Base-by-base conservation (phyloP, 2,888 invertebrate genomes). In the Acholoe squamosa region DNA sequence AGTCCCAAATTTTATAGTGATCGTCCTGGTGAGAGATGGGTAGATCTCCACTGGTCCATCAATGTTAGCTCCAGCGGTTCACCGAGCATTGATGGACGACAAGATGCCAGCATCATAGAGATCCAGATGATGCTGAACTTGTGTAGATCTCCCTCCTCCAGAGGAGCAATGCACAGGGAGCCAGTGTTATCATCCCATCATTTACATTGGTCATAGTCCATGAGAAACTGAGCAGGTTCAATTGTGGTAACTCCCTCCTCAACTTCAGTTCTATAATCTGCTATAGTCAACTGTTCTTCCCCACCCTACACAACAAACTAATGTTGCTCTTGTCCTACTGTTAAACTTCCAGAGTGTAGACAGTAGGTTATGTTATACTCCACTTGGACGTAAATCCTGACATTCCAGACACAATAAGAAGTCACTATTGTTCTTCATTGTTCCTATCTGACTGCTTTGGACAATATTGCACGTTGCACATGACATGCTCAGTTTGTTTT, bases 61-160 rank as follows among this genome's bases (percentile, higher is more conserved):
- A 43, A 43, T 3, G 43, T 14, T 28, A 14, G 76, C 76, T 76
- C 76, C 76, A 76, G 76, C 76, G 31, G 76, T 76, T 76, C 76
- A 76, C 76, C 25, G 76, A 76, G 76, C 76, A 7, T 31, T 28
- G 25, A 28, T 31, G 16, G 76, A 31, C 76, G 76, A 3, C 76
- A 76, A 43, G 43, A 7, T 43, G n/a, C n/a, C n/a, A 43, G 43
- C 43, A 43, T 3, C 43, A 43, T 43, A 43, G 43, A 43, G 43
- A 43, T 43, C 43, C 43, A 43, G 3, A 43, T 43, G 43, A 43
- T 43, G 43, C 43, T 43, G 43, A 43, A 10, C 43, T 43, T 43
- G 43, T 43, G 43, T 3, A 43, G 43, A 43, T 43, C 43, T 43
- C 43, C 43, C 43, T 43, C 43, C 3, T 43, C 43, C 43, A 3